A percentile compares a stretch with the other conserved stretches of the same genome.
Evolutionary conservation across 92 coral and sea anemone genomes (phyloP).

Genomic region (Epizoanthus fatuus): DNA sequence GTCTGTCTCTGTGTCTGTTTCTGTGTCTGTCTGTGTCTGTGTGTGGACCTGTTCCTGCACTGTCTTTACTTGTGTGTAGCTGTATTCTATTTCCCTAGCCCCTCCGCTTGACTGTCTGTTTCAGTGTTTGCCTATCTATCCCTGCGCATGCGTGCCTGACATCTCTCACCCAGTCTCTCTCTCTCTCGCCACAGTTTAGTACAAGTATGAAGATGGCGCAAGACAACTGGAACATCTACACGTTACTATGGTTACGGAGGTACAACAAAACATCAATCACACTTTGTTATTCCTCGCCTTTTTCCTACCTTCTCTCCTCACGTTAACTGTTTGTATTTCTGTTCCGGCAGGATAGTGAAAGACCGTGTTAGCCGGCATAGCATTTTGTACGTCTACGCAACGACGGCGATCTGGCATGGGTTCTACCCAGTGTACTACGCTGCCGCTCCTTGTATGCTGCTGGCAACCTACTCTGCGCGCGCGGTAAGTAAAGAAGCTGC

Average conservation of each 20-base stretch:
- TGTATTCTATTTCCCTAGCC: neutral
- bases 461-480: slow-evolving; percentile 32
- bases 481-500: neutral
- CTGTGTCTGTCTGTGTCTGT: too few relatives aligned
- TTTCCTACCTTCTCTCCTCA: neutral
- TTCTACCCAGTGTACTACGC: slow-evolving; percentile 46
- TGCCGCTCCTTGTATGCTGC: slow-evolving; percentile 31
- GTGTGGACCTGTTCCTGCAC: neutral
- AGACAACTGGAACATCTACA: slow-evolving; percentile 42
- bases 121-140: neutral
- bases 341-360: slow-evolving; percentile 15
- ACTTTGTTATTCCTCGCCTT: neutral
- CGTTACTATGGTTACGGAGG: slow-evolving; percentile 35
- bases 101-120: neutral
- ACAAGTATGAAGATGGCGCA: slow-evolving; percentile 47
- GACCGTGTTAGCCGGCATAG: slow-evolving; percentile 25
- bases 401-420: slow-evolving; percentile 44
- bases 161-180: neutral
- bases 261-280: neutral
- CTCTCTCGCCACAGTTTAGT: slow-evolving; percentile 1
- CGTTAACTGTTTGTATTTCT: neutral
- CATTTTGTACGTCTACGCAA: slow-evolving; percentile 7
- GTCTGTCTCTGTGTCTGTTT: too few relatives aligned
- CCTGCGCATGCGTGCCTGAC: too few relatives aligned
- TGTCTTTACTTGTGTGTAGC: neutral